These are phyloP conservation scores for Donacobius atricapilla DNA, from an alignment of 2,113 vertebrate species.

Conservation along the genomic window DNA sequence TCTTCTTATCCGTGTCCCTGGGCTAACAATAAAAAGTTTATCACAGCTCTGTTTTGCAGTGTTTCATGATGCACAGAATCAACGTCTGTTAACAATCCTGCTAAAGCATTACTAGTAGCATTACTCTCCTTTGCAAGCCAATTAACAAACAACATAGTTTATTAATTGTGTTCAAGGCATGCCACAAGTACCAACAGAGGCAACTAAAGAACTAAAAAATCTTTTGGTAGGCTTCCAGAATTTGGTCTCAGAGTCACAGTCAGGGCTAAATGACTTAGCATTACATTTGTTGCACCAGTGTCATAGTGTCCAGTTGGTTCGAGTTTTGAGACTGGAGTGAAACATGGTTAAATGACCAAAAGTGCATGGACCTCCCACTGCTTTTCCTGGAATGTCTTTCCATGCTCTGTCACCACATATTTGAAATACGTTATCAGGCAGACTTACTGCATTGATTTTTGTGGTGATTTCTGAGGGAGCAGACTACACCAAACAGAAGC, in stretches of 20 bases:
- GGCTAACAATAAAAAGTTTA: not conserved
- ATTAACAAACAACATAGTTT: not conserved
- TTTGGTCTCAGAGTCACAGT: not conserved
- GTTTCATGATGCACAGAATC: not conserved
- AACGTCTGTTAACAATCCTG: not conserved
- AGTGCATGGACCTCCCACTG: too few relatives aligned
- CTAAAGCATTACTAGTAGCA: not conserved
- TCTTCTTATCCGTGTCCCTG: not conserved
- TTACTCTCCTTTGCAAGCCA: not conserved
- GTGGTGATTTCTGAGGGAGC: too few relatives aligned
- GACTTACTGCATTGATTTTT: too few relatives aligned
- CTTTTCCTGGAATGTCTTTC: too few relatives aligned
- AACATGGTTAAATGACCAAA: too few relatives aligned
- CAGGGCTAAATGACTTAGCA: not conserved
- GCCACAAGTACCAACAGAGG: not conserved
- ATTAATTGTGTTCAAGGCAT: not conserved
- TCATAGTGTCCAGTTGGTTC: accelerated
- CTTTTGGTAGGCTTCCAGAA: not conserved
- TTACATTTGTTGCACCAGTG: accelerated
- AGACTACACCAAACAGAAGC: not conserved
- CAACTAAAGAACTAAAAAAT: not conserved
- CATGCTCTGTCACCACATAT: too few relatives aligned
- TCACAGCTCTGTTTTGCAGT: not conserved
- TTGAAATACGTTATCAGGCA: too few relatives aligned
- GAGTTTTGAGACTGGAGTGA: too few relatives aligned